A percentile compares a stretch with the other conserved stretches of the same genome.
Conservation (phyloP, 92 coral and sea anemone species). For the Parazoanthus swiftii region DNA sequence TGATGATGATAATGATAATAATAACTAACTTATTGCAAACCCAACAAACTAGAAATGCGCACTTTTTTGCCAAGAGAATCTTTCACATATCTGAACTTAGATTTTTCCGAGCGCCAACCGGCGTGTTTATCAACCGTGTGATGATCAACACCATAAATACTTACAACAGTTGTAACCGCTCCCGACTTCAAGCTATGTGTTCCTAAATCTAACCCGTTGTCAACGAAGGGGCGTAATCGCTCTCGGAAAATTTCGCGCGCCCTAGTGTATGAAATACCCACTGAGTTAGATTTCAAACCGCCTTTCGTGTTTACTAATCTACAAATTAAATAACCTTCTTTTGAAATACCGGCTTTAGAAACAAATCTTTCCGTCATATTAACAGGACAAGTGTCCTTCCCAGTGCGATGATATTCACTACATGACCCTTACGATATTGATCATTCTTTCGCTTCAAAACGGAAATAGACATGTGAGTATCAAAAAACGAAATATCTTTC, state of each 20-base stretch:
- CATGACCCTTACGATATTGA: not conserved
- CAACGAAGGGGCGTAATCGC: not conserved
- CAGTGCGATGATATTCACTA: not conserved
- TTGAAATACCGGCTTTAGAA: not conserved
- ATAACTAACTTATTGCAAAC: not conserved
- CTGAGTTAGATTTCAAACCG: slow-evolving; percentile 9
- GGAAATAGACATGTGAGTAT: not conserved
- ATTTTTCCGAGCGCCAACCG: slow-evolving; percentile 35
- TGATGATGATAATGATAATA: too few species aligned
- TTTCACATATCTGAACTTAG: slow-evolving; percentile 19
- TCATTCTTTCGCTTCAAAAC: not conserved
- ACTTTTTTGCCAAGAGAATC: not conserved
- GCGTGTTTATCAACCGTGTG: slow-evolving; percentile 27
- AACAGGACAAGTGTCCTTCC: slow-evolving; percentile 3
- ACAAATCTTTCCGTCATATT: slow-evolving; percentile 23
- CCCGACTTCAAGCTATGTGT: slow-evolving; percentile 13
- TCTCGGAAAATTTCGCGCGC: slow-evolving; percentile 31
- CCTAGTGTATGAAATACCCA: slow-evolving; percentile 42
- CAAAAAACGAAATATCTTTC: slow-evolving; percentile 21
- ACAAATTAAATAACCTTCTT: slow-evolving; percentile 2
- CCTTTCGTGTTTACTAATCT: not conserved
- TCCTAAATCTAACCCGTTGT: slow-evolving; percentile 13
- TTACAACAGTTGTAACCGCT: slow-evolving; percentile 11
- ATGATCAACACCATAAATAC: not conserved
- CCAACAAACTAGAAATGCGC: slow-evolving; percentile 19